These are phyloP conservation scores for Chymomyza amoena DNA, from an alignment of 2,888 invertebrate species.

Conservation along the genomic window DNA sequence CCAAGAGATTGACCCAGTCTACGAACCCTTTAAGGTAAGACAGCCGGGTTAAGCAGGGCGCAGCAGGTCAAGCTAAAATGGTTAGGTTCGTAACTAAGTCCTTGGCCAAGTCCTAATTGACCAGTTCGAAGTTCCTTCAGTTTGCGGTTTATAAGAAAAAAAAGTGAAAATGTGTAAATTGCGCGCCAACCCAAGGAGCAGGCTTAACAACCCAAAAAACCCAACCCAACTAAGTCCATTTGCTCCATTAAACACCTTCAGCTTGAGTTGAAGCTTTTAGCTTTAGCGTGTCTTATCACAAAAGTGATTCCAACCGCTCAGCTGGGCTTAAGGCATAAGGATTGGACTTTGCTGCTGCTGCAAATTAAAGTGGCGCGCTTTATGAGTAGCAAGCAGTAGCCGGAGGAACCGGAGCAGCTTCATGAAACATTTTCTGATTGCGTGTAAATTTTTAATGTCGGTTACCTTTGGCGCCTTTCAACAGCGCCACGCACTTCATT, in stretches of 20 bases:
- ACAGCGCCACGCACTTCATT: conserved; percentile 35
- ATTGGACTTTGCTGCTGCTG: background rate
- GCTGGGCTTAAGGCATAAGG: background rate
- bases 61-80: conserved; percentile 48
- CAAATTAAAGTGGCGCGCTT: conserved; percentile 18
- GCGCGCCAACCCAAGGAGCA: background rate
- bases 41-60: background rate
- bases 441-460: conserved; percentile 69
- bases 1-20: conserved; percentile 58
- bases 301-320: conserved; percentile 61
- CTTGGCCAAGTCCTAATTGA: background rate
- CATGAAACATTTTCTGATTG: conserved; percentile 65
- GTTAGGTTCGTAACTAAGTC: conserved; percentile 28
- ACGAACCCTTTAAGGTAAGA: conserved; percentile 45
- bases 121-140: too few species aligned
- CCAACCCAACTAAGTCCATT: background rate
- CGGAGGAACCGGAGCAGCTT: background rate
- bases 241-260: background rate
- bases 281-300: conserved; percentile 52
- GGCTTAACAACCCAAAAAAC: background rate
- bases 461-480: conserved; percentile 49
- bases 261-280: background rate
- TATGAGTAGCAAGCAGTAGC: conserved; percentile 6
- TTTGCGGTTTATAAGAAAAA: too few species aligned
- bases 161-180: background rate